Conservation (phyloP, 2,888 invertebrate species). For the Microctonus brassicae region DNA sequence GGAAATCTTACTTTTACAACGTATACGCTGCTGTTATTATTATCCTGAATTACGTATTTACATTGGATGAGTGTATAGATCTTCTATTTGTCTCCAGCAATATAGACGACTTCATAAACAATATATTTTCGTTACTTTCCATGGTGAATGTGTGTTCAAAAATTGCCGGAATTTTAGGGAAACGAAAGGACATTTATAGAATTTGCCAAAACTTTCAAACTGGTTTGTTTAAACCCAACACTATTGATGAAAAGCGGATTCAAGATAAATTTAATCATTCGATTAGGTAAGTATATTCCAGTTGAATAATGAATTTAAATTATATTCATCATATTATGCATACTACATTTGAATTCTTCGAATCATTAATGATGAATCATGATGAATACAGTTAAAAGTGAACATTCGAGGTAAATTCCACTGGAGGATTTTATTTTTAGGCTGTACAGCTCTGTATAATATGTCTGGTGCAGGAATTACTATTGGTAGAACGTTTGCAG, state of each 20-base stretch:
- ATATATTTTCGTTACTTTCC: slow-evolving; percentile 44
- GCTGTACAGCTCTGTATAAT: background rate
- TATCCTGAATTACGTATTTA: slow-evolving; percentile 27
- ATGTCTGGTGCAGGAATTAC: background rate
- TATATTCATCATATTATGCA: too few relatives aligned
- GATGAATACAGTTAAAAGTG: too few relatives aligned
- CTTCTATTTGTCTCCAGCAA: slow-evolving; percentile 32
- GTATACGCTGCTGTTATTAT: slow-evolving; percentile 34
- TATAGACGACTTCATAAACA: slow-evolving; percentile 44
- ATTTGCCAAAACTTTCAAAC: slow-evolving; percentile 34
- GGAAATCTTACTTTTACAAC: slow-evolving; percentile 38
- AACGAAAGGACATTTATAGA: slow-evolving; percentile 32
- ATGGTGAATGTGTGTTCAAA: slow-evolving; percentile 42
- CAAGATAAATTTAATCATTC: slow-evolving; percentile 26
- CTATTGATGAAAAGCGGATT: slow-evolving; percentile 30
- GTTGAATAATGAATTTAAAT: too few relatives aligned
- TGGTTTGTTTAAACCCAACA: slow-evolving; percentile 22
- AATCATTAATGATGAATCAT: too few relatives aligned
- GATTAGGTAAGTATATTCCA: slow-evolving; percentile 33
- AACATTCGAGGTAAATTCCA: too few relatives aligned
- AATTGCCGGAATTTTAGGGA: slow-evolving; percentile 36
- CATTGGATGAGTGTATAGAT: slow-evolving; percentile 39
- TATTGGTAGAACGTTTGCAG: slow-evolving; percentile 21
- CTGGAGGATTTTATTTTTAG: background rate
- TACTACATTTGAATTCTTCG: too few relatives aligned